These are phyloP conservation scores for Nomada hirtipes DNA, from an alignment of 2,888 invertebrate species.

Conservation along the genomic window DNA sequence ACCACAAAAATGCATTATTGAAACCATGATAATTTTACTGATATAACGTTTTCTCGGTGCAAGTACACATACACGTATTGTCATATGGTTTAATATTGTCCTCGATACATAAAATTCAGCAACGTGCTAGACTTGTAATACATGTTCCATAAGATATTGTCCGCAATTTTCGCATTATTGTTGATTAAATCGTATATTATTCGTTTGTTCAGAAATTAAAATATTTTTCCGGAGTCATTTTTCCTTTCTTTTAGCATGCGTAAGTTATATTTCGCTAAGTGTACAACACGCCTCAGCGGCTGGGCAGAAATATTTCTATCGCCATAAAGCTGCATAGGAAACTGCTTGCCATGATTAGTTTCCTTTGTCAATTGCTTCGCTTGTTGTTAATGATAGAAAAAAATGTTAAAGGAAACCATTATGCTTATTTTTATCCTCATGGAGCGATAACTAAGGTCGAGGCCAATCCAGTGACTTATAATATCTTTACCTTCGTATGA, in stretches of 20 bases:
- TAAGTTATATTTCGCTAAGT: slow-evolving; percentile 62
- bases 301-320: slow-evolving; percentile 56
- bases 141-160: slow-evolving; percentile 34
- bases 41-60: slow-evolving; percentile 35
- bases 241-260: slow-evolving; percentile 47
- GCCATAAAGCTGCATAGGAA: slow-evolving; percentile 59
- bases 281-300: slow-evolving; percentile 61
- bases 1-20: slow-evolving; percentile 61
- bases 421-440: too few species aligned
- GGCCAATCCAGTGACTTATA: too few species aligned
- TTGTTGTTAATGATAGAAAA: too few species aligned
- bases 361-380: slow-evolving; percentile 39
- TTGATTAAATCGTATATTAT: slow-evolving; percentile 20
- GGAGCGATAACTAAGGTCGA: too few species aligned
- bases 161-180: slow-evolving; percentile 23
- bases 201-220: slow-evolving; percentile 42
- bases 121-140: slow-evolving; percentile 22
- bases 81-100: slow-evolving; percentile 33
- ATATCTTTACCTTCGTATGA: too few species aligned
- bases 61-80: slow-evolving; percentile 39
- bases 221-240: slow-evolving; percentile 43
- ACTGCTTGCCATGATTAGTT: slow-evolving; percentile 57
- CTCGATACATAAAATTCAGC: slow-evolving; percentile 29
- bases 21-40: slow-evolving; percentile 40
- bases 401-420: too few species aligned